Evolutionary conservation across 2,797 vertebrate species (phyloP).

Genomic region (Choloepus didactylus): DNA sequence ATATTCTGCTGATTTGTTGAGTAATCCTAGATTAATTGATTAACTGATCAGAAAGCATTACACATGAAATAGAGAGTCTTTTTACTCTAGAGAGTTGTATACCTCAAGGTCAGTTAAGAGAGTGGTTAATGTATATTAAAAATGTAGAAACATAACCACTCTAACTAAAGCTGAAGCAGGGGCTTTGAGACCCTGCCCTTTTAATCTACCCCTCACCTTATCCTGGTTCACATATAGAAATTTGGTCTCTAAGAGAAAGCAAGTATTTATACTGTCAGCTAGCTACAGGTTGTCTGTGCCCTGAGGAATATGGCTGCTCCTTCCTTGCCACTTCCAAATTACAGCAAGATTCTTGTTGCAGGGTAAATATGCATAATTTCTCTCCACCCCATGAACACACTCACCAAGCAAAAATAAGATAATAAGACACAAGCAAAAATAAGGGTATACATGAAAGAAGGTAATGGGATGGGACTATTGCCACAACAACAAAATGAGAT

Average conservation of each 20-base stretch:
- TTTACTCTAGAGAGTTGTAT: constrained; percentile 12
- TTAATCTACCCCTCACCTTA: background rate
- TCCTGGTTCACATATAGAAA: background rate
- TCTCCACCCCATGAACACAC: background rate
- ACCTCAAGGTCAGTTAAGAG: background rate
- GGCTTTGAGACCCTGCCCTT: background rate
- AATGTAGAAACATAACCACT: background rate
- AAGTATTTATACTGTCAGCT: background rate
- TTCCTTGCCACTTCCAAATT: background rate
- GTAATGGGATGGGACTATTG: background rate
- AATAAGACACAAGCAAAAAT: background rate
- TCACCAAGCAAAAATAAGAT: background rate
- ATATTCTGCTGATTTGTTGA: background rate
- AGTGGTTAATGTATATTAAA: background rate
- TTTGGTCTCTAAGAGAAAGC: background rate
- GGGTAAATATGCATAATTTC: background rate
- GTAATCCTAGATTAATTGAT: constrained; percentile 18
- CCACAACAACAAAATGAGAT: constrained; percentile 14
- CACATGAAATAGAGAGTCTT: background rate
- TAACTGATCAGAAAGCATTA: background rate
- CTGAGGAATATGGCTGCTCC: background rate
- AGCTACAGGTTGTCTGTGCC: background rate
- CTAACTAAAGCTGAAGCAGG: background rate
- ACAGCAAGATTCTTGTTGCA: background rate
- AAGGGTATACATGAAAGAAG: background rate